Conservation (phyloP, 1,140 invertebrate genomes). For the Pollicipes pollicipes region DNA sequence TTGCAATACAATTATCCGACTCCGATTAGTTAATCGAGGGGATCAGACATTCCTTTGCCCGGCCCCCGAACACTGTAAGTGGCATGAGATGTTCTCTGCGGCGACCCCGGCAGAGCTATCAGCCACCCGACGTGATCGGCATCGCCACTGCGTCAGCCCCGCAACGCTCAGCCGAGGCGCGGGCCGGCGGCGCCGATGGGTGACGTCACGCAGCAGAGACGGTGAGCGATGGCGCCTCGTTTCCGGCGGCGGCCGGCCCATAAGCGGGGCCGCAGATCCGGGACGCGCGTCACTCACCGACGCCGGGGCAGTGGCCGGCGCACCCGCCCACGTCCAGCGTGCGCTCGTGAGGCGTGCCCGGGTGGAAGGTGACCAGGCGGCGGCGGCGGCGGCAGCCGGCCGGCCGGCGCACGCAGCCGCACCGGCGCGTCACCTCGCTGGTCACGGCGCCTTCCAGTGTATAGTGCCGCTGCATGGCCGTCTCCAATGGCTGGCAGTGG, state of each 20-base stretch:
- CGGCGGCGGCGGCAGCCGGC: conserved; percentile 26
- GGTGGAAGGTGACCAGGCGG: conserved; percentile 27
- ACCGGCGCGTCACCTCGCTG: conserved; percentile 23
- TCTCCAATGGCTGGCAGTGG: not conserved
- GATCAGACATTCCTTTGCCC: too few relatives aligned
- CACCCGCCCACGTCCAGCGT: conserved; percentile 32
- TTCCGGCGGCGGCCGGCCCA: too few relatives aligned
- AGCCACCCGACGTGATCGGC: not conserved
- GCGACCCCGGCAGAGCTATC: too few relatives aligned
- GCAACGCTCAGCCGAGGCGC: too few relatives aligned
- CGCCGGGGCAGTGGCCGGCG: conserved; percentile 27
- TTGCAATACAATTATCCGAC: too few relatives aligned
- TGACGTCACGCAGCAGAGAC: not conserved
- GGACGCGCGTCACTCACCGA: conserved; percentile 17
- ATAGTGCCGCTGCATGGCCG: conserved; percentile 6
- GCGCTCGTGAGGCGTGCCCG: conserved; percentile 31
- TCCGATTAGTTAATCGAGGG: too few relatives aligned
- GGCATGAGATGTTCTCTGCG: too few relatives aligned
- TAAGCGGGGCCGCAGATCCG: too few relatives aligned
- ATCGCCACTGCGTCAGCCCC: not conserved
- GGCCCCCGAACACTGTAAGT: too few relatives aligned
- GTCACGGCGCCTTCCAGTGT: conserved; percentile 12
- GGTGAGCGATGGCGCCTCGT: too few relatives aligned
- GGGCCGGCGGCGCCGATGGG: too few relatives aligned
- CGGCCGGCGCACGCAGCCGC: conserved; percentile 22